Conservation (phyloP, 2,797 vertebrate species). For the Neomorphus geoffroyi region DNA sequence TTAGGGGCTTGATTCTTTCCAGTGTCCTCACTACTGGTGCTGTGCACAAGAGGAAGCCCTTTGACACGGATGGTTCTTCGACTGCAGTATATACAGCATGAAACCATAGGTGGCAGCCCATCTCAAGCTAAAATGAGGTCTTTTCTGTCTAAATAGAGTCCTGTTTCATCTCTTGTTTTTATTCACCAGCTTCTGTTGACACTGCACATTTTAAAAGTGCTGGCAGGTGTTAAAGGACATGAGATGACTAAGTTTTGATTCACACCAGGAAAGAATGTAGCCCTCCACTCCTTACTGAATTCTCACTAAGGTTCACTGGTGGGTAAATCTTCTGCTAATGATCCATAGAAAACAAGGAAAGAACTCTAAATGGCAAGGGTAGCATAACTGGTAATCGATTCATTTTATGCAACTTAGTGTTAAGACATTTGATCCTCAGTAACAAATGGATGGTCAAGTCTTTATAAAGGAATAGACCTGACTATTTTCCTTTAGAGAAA, state of each 20-base stretch:
- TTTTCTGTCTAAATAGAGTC: not conserved
- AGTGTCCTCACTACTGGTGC: not conserved
- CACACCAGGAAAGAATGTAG: not conserved
- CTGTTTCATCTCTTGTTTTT: not conserved
- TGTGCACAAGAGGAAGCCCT: not conserved
- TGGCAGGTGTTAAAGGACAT: not conserved
- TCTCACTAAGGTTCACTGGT: not conserved
- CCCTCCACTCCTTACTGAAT: not conserved
- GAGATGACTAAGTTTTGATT: not conserved
- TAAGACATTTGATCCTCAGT: not conserved
- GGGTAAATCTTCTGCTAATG: not conserved
- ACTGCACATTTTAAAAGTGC: not conserved
- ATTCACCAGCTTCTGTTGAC: not conserved
- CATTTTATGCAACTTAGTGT: not conserved
- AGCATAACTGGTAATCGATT: not conserved
- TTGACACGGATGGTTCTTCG: not conserved
- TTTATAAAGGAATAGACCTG: not conserved
- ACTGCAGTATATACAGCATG: not conserved
- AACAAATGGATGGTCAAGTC: not conserved
- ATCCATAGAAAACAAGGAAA: not conserved
- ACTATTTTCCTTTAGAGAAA: constrained; percentile 13
- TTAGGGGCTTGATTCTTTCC: not conserved
- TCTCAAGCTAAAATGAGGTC: not conserved
- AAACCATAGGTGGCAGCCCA: not conserved
- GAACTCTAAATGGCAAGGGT: not conserved